Base-by-base conservation (phyloP, 2,113 vertebrate species). In the Corapipo altera region DNA sequence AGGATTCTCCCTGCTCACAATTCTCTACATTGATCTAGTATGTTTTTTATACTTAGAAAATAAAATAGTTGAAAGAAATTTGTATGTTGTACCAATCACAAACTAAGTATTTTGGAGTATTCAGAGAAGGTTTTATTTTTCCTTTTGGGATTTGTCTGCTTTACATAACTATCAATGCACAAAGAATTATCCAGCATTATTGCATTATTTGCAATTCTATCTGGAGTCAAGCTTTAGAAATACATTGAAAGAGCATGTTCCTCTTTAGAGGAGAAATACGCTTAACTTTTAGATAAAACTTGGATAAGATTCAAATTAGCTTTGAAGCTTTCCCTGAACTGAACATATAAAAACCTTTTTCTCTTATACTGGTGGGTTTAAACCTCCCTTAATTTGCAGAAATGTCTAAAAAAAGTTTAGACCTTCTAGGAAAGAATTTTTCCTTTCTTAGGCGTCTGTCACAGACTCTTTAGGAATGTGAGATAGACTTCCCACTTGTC, bases 191-290 rank as follows among this genome's bases (percentile, higher is more conserved):
- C 37, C 49, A 81, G 24, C 18, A 79, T 87, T 91, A 66, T 27
- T 85, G 23, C 30, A 91, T 33, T 52, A 93, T 83, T 94, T 95
- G 11, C 39, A 93, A 55, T 74, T 88, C 79, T 92, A 22, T 83
- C 83, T 8, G 19, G 46, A 95, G 28, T 51, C 10, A 6, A 88
- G 74, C n/a, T 85, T 88, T 57, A 91, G 70, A 81, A 93, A 86
- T 48, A 92, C 21, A 41, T 30, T 67, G 65, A 87, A 86, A 83
- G 35, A 88, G 5, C 3, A 1, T 41, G 22, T 73, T 89, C 41
- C 70, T 85, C 52, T 52, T 41, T 41, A 41, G 39, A 41, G 39
- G 66, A 95, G 62, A 89, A 93, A 59, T 77, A 37, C 28, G 18
- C 21, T 84, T 19, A 95, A 77, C 11, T 85, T 95, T 91, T 82